Evolutionary conservation across 2,888 invertebrate genomes (phyloP).

Genomic region (Ormyrus rosae): DNA sequence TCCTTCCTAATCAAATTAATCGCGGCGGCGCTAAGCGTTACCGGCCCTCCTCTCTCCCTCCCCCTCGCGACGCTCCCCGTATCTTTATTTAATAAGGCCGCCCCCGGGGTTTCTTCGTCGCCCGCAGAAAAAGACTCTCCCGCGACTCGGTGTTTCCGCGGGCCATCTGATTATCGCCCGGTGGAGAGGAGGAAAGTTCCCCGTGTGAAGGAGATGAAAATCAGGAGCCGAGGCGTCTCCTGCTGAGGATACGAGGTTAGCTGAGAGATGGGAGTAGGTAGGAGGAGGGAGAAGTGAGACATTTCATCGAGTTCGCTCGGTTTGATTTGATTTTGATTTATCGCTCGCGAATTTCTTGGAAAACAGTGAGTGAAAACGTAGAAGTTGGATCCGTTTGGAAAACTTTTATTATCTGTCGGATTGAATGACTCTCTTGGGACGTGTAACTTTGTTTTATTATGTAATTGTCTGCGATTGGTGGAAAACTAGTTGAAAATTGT

Average conservation of each 20-base stretch:
- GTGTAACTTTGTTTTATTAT: no score
- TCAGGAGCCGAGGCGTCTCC: slow-evolving; percentile 25
- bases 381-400: no score
- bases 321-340: slow-evolving; percentile 34
- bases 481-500: no score
- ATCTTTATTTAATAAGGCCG: slow-evolving; percentile 46
- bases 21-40: no score
- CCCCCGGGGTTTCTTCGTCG: not conserved
- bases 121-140: slow-evolving; percentile 20
- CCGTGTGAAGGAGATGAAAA: slow-evolving; percentile 29
- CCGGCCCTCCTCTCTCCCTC: no score
- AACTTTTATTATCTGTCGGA: no score
- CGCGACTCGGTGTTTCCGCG: slow-evolving; percentile 4
- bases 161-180: slow-evolving; percentile 32
- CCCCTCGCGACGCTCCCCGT: slow-evolving; percentile 8
- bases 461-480: no score
- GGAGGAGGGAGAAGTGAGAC: not conserved
- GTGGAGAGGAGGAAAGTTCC: not conserved
- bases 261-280: not conserved
- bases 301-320: not conserved
- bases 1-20: no score
- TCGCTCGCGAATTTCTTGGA: not conserved
- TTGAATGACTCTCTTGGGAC: no score
- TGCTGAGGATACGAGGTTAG: slow-evolving; percentile 1
- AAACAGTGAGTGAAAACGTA: not conserved